Evolutionary conservation across 2,888 invertebrate genomes (phyloP).

Genomic region (Drosophila neotestacea): DNA sequence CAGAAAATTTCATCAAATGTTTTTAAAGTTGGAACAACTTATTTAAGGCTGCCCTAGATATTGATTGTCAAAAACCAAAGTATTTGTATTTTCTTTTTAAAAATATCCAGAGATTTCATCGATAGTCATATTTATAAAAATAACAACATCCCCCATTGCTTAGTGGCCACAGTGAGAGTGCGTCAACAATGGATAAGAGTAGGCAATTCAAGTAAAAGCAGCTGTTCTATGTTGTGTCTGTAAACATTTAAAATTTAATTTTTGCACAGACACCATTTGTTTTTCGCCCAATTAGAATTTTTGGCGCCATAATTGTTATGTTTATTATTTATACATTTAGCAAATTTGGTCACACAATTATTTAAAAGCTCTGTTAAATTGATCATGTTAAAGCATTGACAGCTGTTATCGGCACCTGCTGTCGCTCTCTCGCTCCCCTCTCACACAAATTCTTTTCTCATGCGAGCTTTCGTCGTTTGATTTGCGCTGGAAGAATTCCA

Average conservation of each 20-base stretch:
- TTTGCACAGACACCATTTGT: neutral
- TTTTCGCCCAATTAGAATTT: neutral
- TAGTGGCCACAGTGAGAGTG: slow-evolving; percentile 34
- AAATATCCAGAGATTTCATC: no score
- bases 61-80: no score
- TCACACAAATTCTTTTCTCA: slow-evolving; percentile 11
- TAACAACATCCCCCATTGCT: no score
- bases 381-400: slow-evolving; percentile 36
- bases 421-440: slow-evolving; percentile 18
- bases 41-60: no score
- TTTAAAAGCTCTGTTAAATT: slow-evolving; percentile 25
- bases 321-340: neutral
- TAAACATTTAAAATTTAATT: neutral
- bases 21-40: no score
- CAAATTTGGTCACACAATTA: slow-evolving; percentile 40
- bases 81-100: no score
- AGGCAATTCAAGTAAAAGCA: slow-evolving; percentile 15
- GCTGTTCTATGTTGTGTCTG: slow-evolving; percentile 7
- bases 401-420: slow-evolving; percentile 32
- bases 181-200: slow-evolving; percentile 26
- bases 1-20: no score
- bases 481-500: slow-evolving; percentile 21
- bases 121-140: no score
- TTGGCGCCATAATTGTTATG: neutral
- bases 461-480: slow-evolving; percentile 48